phyloP scores from a whole-genome alignment of 2,113 vertebrate genomes.

The Gadus macrocephalus region DNA sequence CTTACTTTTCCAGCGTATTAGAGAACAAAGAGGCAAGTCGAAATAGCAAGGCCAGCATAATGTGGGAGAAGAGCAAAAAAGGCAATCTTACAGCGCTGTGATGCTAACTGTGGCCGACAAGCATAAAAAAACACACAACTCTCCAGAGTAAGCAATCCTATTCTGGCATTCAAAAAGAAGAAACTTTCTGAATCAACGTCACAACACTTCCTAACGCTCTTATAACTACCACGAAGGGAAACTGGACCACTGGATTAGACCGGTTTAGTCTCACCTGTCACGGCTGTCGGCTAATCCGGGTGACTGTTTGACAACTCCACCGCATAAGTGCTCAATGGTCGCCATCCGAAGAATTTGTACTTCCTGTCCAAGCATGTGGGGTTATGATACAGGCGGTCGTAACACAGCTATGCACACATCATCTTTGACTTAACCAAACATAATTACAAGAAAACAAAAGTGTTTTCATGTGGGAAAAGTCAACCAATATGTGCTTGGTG shows the following conservation, averaged over 20 bases:
- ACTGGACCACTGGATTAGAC: too few relatives aligned
- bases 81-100: constrained; percentile 38
- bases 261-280: too few relatives aligned
- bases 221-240: too few relatives aligned
- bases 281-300: too few relatives aligned
- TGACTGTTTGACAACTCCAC: too few relatives aligned
- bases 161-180: constrained; percentile 20
- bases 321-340: too few relatives aligned
- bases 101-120: constrained; percentile 54
- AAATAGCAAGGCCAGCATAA: constrained; percentile 41
- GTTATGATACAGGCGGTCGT: constrained; percentile 2
- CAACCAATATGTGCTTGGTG: too few relatives aligned
- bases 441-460: too few relatives aligned
- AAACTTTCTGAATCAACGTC: constrained; percentile 4
- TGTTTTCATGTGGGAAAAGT: too few relatives aligned
- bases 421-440: background rate
- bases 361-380: constrained; percentile 3
- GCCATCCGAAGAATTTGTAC: too few relatives aligned
- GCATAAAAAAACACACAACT: constrained; percentile 28
- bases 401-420: background rate
- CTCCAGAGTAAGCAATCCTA: constrained; percentile 27
- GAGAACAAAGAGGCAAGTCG: constrained; percentile 58
- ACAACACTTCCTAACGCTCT: too few relatives aligned
- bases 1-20: constrained; percentile 46
- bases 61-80: constrained; percentile 26